Evolutionary conservation across 2,113 vertebrate species (phyloP), one percentile per base, ranked within the genome.

Genomic region (Raja brachyura): DNA sequence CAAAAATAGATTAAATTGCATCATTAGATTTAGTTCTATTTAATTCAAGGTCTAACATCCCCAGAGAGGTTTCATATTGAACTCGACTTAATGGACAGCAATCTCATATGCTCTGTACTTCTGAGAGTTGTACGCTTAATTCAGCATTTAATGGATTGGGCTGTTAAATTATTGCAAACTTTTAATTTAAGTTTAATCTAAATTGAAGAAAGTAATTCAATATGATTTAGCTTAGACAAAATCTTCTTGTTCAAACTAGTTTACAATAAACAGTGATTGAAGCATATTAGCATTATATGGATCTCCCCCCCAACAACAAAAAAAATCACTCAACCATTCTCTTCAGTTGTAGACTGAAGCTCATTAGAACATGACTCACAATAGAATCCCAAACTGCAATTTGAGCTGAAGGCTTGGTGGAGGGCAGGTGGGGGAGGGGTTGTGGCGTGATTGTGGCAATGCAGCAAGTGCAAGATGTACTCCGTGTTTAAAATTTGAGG

Each of bases 1-100:
- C 66, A 70, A 48, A 73, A 92, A 73, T 92, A 92, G 88, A 92
- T 92, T 73, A 39, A 92, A 92, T 92, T 92, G 33, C 88, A 70
- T 66, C 61, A 63, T 70, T 90, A 92, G 63, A 92, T 48, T 92
- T 92, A 70, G 33, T 39, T 73, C 88, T 73, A 92, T 92, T 92
- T 73, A 92, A 92, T 73, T 33, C 88, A 92, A 92, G 33, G 88
- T 73, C 88, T 20, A 90, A 66, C 48, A n/a, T 73, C 88, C 66
- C 88, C 4, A 31, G 66, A 48, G 18, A 92, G 88, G 88, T 73
- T 70, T 92, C 66, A 73, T 73, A 68, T 68, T 18, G 39, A 92
- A 33, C 18, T 73, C 7, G 33, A 3, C n/a, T 73, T 70, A 73
- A 25, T 48, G 33, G 33, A 70, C 16, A 6, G 61, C 20, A 90